Conservation (phyloP, 2,113 vertebrate species). For the Xiphophorus hellerii region DNA sequence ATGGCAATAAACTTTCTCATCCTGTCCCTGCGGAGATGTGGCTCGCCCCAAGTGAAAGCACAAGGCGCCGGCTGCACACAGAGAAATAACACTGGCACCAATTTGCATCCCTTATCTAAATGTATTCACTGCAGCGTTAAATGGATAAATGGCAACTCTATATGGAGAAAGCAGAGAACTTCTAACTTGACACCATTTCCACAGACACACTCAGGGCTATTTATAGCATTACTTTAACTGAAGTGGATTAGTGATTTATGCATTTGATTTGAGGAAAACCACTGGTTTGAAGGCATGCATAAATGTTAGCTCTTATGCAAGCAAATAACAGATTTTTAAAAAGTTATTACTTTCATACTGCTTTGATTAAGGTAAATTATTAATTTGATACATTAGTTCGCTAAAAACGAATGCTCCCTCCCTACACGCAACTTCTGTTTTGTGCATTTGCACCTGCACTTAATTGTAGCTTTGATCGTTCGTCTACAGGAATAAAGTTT, state of each 20-base stretch:
- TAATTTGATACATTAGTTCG: background rate
- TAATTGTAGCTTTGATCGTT: background rate
- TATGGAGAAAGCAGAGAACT: conserved; percentile 6
- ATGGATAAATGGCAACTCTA: conserved; percentile 28
- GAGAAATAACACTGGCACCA: background rate
- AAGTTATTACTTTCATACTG: background rate
- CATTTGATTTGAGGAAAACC: background rate
- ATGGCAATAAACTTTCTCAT: conserved; percentile 64
- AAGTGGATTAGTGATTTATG: background rate
- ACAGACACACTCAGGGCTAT: conserved; percentile 13
- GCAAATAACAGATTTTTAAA: background rate
- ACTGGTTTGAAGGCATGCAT: background rate
- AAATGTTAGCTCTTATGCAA: background rate
- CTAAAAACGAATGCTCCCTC: background rate
- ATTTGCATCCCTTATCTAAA: conserved; percentile 58
- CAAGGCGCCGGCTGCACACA: background rate
- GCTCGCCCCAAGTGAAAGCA: conserved; percentile 30
- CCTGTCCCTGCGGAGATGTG: conserved; percentile 36
- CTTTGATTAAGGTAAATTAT: background rate
- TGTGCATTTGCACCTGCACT: background rate
- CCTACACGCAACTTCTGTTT: too few species aligned
- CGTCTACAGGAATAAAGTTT: background rate
- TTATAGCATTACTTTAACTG: conserved; percentile 8
- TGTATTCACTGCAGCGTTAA: conserved; percentile 7
- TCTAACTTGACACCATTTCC: conserved; percentile 9